Percentiles rank a stretch among this genome's conserved stretches.
Conservation (phyloP, 2,113 vertebrate genomes). For the Lanius ludovicianus region DNA sequence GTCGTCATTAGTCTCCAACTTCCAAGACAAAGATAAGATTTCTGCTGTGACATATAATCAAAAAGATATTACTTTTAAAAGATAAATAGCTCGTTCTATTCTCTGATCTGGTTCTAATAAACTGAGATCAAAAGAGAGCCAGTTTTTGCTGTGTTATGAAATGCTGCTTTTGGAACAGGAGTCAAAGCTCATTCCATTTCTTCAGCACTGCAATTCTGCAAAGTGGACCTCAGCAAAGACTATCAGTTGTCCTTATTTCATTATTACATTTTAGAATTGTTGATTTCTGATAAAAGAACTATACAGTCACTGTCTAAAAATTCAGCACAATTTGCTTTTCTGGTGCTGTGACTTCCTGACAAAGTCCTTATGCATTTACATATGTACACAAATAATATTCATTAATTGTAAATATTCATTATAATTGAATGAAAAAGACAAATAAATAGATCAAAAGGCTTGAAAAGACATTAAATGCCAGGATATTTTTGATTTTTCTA, state of each 20-base stretch:
- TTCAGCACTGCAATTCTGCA: background rate
- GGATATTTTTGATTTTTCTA: background rate
- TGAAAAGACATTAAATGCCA: background rate
- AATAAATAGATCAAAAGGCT: background rate
- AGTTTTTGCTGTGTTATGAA: background rate
- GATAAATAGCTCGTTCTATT: conserved; percentile 35
- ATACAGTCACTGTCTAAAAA: background rate
- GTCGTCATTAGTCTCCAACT: conserved; percentile 38
- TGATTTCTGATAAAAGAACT: background rate
- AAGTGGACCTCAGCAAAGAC: background rate
- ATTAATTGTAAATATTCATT: background rate
- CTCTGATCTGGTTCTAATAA: conserved; percentile 53
- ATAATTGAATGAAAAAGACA: background rate
- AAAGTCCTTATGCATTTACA: background rate
- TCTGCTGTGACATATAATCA: conserved; percentile 48
- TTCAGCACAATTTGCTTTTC: background rate
- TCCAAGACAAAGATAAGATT: conserved; percentile 53
- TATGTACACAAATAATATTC: background rate
- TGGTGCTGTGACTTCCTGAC: background rate
- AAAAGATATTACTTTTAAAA: conserved; percentile 60
- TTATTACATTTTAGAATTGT: background rate
- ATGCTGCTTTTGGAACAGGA: conserved; percentile 24
- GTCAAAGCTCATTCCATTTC: background rate
- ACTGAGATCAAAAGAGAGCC: conserved; percentile 9
- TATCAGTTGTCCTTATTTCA: background rate